Base-by-base conservation (phyloP, 2,113 vertebrate genomes). In the Paralichthys olivaceus region DNA sequence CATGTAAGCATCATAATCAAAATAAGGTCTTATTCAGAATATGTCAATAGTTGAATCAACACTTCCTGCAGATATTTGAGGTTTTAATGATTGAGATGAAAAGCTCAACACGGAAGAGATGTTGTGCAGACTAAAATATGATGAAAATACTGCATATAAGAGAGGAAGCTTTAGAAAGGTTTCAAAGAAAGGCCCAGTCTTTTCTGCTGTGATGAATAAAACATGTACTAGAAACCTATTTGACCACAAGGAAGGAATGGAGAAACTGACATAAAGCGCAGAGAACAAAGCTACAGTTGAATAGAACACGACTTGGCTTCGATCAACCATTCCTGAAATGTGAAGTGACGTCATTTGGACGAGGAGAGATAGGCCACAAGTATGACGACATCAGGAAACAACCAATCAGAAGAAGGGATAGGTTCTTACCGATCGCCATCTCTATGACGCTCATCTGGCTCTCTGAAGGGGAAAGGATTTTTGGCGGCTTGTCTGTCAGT, bases 401-500 rank as follows among this genome's bases (percentile, higher is more conserved):
- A 6, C 14, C 45, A 49, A 49, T 49, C 45, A 2, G 1, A 49
- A 12, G 14, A 12, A 0, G 43, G 43, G 14, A 45, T 19, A 54
- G 9, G 60, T 84, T 91, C 97, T 97, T 95, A 99, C 98, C 97
- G 92, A 96, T 91, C 71, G 96, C 95, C 58, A 96, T 94, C 91
- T 99, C 98, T 69, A 98, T 95, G 93, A 96, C 55, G 84, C 93
- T 99, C 90, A 97, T 86, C 90, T 97, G 97, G 93, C 88, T 96
- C 94, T 99, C 98, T 71, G 96, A 87, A 12, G 98, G 98, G 68
- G 94, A 96, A 62, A 99, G 94, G 91, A 99, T 96, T 93, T 98
- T 99, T 75, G 97, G 98, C 87, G 98, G 96, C 88, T 97, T 97
- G 95, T 99, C 97, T 87, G 98, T 99, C 90, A 98, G 89, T 72